A percentile compares a stretch with the other conserved stretches of the same genome.
Conservation (phyloP, 2,797 vertebrate genomes). For the Paedocypris micromegethes region DNA sequence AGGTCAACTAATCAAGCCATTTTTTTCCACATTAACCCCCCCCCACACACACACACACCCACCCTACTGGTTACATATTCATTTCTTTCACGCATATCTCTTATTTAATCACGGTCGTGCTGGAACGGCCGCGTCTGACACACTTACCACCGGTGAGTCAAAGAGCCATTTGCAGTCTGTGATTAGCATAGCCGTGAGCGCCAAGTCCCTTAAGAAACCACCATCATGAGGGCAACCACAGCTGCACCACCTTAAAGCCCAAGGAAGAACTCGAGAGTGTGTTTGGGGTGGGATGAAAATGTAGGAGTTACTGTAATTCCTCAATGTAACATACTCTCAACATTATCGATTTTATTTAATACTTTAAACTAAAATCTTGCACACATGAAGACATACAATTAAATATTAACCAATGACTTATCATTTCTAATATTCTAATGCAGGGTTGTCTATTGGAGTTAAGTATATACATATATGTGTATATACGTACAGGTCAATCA, state of each 20-base stretch:
- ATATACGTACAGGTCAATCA: too few relatives aligned
- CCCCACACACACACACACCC: conserved; percentile 12
- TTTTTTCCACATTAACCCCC: conserved; percentile 23
- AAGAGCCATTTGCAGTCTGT: conserved; percentile 44
- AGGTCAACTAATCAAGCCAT: conserved; percentile 56
- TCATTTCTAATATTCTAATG: too few relatives aligned
- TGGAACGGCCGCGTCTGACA: conserved; percentile 42
- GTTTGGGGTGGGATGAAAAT: background rate
- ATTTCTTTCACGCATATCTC: conserved; percentile 29
- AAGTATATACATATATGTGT: too few relatives aligned
- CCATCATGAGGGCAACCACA: conserved; percentile 39
- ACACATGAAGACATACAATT: background rate
- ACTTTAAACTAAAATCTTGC: conserved; percentile 8
- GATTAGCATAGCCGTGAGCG: conserved; percentile 58
- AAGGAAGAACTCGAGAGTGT: conserved; percentile 1
- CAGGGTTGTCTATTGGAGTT: too few relatives aligned
- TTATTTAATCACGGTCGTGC: conserved; percentile 30
- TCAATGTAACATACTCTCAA: conserved; percentile 12
- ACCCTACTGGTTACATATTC: conserved; percentile 30
- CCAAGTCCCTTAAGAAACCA: conserved; percentile 51
- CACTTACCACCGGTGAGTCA: conserved; percentile 52
- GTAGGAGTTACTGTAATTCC: conserved; percentile 22
- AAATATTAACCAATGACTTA: too few relatives aligned
- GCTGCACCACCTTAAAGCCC: conserved; percentile 22
- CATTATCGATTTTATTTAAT: background rate